Conservation (phyloP, 2,888 invertebrate genomes). For the Idaea dimidiata region DNA sequence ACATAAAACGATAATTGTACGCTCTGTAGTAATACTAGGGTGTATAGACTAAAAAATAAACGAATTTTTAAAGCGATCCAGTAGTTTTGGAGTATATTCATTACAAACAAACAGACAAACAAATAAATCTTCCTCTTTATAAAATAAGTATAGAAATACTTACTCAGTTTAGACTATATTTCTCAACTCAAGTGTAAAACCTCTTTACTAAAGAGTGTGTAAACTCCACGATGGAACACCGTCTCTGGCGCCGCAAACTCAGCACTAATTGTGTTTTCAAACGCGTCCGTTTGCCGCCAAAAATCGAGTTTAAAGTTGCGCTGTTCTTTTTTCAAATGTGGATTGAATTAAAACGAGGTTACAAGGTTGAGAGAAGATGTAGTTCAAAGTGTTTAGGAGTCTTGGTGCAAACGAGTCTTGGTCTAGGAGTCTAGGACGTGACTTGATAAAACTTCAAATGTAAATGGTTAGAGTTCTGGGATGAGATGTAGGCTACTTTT, state of each 20-base stretch:
- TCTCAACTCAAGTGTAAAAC: neutral
- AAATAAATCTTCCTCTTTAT: no score
- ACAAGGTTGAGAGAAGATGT: neutral
- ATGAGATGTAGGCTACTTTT: neutral
- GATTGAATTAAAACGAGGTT: neutral
- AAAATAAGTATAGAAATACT: no score
- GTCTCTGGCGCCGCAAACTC: constrained; percentile 39
- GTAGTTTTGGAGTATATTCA: no score
- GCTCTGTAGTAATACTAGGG: no score
- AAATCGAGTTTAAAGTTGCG: constrained; percentile 20
- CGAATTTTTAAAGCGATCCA: no score
- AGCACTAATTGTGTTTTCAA: constrained; percentile 29
- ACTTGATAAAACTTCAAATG: no score
- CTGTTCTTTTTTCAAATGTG: neutral
- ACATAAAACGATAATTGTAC: no score
- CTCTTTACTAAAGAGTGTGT: constrained; percentile 48
- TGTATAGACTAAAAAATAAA: no score
- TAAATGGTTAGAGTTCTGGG: neutral
- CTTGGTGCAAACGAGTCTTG: no score
- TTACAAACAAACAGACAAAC: no score
- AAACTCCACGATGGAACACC: constrained; percentile 46
- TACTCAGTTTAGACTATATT: no score
- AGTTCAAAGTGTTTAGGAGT: neutral
- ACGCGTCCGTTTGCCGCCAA: constrained; percentile 24
- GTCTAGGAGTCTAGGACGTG: no score